phyloP scores from a whole-genome alignment of 1,140 invertebrate species.

The Aradophagus sp. region DNA sequence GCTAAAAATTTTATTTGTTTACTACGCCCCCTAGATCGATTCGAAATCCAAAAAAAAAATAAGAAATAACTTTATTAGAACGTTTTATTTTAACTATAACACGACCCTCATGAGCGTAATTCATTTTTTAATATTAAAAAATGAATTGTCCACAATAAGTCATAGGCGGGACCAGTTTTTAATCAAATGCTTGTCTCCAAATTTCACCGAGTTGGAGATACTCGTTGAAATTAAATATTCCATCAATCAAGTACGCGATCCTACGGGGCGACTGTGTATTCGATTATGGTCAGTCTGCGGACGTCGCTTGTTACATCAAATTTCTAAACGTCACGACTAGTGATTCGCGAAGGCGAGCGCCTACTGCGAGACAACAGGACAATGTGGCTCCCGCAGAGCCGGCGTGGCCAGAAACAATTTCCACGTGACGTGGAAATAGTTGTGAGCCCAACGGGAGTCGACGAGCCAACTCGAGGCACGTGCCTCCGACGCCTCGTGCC shows the following conservation, averaged over 20 bases:
- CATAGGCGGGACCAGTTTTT: conserved; percentile 38
- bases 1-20: too few species aligned
- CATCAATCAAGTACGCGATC: conserved; percentile 42
- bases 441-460: conserved; percentile 56
- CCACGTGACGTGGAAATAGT: conserved; percentile 68
- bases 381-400: conserved; percentile 61
- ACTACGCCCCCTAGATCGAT: too few species aligned
- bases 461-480: conserved; percentile 56
- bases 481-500: conserved; percentile 44
- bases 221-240: conserved; percentile 50
- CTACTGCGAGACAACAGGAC: conserved; percentile 46
- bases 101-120: too few species aligned
- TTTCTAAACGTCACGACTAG: conserved; percentile 24
- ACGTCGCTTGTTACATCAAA: conserved; percentile 31
- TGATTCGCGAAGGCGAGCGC: conserved; percentile 45
- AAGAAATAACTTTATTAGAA: too few species aligned
- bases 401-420: conserved; percentile 62
- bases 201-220: conserved; percentile 37
- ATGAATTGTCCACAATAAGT: conserved; percentile 39
- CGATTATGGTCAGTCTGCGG: conserved; percentile 38
- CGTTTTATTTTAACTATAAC: too few species aligned
- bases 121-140: too few species aligned
- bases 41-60: too few species aligned
- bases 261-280: conserved; percentile 24
- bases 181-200: conserved; percentile 32